Evolutionary conservation across 2,113 vertebrate species (phyloP).

Genomic region (Plestiodon gilberti): DNA sequence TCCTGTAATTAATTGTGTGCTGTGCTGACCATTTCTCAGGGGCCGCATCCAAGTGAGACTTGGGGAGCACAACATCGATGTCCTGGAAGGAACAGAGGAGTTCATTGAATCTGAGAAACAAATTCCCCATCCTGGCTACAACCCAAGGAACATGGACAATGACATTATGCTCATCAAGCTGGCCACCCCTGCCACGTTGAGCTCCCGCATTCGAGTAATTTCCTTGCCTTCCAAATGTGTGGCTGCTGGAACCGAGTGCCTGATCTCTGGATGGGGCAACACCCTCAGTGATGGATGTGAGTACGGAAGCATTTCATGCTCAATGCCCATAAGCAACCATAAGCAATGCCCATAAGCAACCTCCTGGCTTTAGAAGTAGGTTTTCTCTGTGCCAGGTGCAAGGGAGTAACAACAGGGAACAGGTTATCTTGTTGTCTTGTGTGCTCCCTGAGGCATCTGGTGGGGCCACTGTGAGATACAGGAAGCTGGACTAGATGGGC

Average conservation of each 20-base stretch:
- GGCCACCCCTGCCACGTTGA: conserved; percentile 68
- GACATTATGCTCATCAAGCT: conserved; percentile 86
- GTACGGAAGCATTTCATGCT: not conserved
- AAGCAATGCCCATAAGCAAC: too few species aligned
- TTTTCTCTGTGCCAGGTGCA: too few species aligned
- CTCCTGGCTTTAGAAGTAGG: too few species aligned
- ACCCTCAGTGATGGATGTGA: conserved; percentile 68
- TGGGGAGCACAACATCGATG: conserved; percentile 25
- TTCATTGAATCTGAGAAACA: conserved; percentile 21
- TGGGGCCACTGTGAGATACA: too few species aligned
- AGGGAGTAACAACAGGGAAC: too few species aligned
- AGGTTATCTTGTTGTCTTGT: too few species aligned
- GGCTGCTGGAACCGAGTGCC: conserved; percentile 64
- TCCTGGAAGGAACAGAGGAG: conserved; percentile 23
- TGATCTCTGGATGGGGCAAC: conserved; percentile 77
- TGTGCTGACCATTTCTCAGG: not conserved
- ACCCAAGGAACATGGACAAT: conserved; percentile 72
- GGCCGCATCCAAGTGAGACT: conserved; percentile 22
- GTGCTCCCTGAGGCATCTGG: too few species aligned
- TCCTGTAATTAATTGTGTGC: not conserved
- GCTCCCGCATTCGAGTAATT: conserved; percentile 67
- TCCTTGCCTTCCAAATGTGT: conserved; percentile 76
- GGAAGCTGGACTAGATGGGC: too few species aligned
- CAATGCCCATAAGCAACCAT: too few species aligned
- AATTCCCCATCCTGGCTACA: conserved; percentile 60